Percentiles rank a stretch among this genome's conserved stretches.
phyloP scores from a whole-genome alignment of 2,888 invertebrate genomes.

The Macrophya alboannulata region DNA sequence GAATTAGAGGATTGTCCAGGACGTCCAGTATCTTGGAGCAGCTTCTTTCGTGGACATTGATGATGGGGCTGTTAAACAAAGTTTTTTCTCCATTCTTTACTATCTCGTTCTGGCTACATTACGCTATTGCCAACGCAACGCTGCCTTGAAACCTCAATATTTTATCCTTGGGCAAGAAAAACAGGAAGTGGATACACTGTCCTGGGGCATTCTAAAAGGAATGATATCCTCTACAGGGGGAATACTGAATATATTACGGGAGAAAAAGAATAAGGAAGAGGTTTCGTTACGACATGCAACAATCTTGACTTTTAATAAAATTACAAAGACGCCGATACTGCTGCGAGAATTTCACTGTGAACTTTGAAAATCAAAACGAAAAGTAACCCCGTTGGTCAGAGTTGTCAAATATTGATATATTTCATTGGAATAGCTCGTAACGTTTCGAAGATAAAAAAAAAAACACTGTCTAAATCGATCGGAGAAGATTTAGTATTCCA shows the following conservation, averaged over 20 bases:
- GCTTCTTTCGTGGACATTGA: constrained; percentile 13
- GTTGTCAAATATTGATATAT: constrained; percentile 3
- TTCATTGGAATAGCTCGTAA: neutral
- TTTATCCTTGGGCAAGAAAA: neutral
- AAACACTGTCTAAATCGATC: neutral
- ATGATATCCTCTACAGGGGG: neutral
- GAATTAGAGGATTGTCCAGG: constrained; percentile 3
- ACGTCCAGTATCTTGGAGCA: neutral
- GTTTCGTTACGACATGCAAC: constrained; percentile 3
- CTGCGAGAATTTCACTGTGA: neutral
- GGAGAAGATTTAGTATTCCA: neutral
- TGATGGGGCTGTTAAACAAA: neutral
- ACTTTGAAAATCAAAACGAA: neutral
- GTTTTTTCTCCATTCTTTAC: neutral
- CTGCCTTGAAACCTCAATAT: neutral
- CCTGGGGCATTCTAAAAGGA: constrained; percentile 5
- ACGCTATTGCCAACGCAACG: neutral
- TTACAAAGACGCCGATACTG: neutral
- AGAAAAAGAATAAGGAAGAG: neutral
- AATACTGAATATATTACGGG: neutral
- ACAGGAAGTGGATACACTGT: constrained; percentile 33
- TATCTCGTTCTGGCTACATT: neutral
- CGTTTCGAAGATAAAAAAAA: neutral
- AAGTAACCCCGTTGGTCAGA: neutral
- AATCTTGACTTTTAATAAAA: neutral